phyloP scores from a whole-genome alignment of 2,797 vertebrate species.

The Neosalanx taihuensis region DNA sequence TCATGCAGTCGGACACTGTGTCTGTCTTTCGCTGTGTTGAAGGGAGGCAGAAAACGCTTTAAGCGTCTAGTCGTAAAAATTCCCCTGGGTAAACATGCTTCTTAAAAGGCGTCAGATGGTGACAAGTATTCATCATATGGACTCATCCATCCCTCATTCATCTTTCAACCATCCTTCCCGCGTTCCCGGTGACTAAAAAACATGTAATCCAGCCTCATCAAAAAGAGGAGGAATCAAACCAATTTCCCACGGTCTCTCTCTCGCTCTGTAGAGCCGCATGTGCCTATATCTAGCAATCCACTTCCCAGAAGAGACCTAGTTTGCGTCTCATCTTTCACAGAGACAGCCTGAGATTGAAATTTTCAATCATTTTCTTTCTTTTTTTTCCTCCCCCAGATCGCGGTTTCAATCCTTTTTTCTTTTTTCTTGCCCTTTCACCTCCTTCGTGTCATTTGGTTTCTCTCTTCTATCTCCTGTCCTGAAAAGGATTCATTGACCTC shows the following conservation, averaged over 20 bases:
- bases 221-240: constrained; percentile 60
- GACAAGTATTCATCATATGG: constrained; percentile 38
- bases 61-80: constrained; percentile 15
- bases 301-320: neutral
- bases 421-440: neutral
- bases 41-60: constrained; percentile 54
- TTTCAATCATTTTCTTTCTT: neutral
- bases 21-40: constrained; percentile 48
- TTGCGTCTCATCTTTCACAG: neutral
- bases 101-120: constrained; percentile 56
- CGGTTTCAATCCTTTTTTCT: neutral
- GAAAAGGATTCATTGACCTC: neutral
- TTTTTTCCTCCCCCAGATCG: neutral
- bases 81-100: constrained; percentile 34
- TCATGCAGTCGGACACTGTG: constrained; percentile 40
- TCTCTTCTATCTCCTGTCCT: neutral
- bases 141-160: constrained; percentile 40
- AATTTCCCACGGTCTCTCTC: constrained; percentile 58
- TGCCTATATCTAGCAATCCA: neutral
- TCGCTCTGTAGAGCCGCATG: constrained; percentile 29
- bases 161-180: too few species aligned
- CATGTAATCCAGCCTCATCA: constrained; percentile 41
- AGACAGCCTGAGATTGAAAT: neutral
- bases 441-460: neutral
- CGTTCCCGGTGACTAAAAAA: constrained; percentile 40